These are phyloP conservation scores for Galagoides demidoff DNA, from an alignment of 2,797 vertebrate genomes.

Conservation along the genomic window DNA sequence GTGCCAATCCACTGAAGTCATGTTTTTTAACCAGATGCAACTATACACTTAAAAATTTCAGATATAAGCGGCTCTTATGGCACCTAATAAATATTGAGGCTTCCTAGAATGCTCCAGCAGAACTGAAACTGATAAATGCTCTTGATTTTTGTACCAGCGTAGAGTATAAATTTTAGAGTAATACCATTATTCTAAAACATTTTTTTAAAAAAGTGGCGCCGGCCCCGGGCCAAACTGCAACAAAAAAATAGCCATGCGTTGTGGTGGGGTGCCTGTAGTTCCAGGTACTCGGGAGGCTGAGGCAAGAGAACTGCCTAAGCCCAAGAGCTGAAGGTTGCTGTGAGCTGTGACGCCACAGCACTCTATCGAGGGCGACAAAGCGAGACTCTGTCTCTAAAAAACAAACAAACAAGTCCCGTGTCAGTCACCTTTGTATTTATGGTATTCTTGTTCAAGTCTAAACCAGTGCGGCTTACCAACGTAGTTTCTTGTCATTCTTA, in stretches of 20 bases:
- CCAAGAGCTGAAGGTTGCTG: too few species aligned
- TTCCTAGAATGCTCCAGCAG: not conserved
- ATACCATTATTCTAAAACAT: not conserved
- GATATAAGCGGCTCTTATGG: not conserved
- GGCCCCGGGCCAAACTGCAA: too few species aligned
- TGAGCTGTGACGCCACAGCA: too few species aligned
- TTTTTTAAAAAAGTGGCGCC: too few species aligned
- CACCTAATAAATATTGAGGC: not conserved
- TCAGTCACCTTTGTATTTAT: not conserved
- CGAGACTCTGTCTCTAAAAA: too few species aligned
- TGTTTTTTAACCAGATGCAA: not conserved
- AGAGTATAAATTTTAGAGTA: not conserved
- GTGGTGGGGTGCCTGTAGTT: too few species aligned
- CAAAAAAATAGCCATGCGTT: too few species aligned
- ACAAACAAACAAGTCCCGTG: not conserved
- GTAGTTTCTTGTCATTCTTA: not conserved
- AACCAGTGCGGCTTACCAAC: not conserved
- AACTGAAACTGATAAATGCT: conserved; percentile 8
- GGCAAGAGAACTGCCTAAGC: too few species aligned
- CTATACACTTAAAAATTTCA: not conserved
- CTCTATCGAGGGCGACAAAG: too few species aligned
- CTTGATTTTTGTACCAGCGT: not conserved
- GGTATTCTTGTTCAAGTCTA: not conserved
- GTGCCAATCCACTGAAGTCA: not conserved
- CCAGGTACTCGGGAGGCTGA: too few species aligned